Evolutionary conservation across 2,888 invertebrate genomes (phyloP).

Genomic region (Saturnia japonica): DNA sequence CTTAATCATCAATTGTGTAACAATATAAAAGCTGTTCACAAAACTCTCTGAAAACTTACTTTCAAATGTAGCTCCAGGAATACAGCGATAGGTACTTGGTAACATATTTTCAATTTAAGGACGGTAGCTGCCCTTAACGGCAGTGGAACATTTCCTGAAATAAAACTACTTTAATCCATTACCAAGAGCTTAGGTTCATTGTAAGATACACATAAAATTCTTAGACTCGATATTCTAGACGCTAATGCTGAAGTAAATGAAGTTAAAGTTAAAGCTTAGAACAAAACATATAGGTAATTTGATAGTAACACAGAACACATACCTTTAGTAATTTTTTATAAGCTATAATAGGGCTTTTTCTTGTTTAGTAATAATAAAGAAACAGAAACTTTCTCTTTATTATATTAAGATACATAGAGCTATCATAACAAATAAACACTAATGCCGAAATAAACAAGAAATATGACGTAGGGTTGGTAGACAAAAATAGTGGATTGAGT

Average conservation of each 20-base stretch:
- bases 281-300: no score
- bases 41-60: no score
- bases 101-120: no score
- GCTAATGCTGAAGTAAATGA: no score
- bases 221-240: not conserved
- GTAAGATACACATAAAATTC: not conserved
- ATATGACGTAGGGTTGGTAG: conserved; percentile 42
- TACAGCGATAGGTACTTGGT: no score
- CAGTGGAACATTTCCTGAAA: no score
- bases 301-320: no score
- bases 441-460: conserved; percentile 62
- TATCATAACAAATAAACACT: conserved; percentile 51
- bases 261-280: no score
- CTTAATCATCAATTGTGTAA: no score
- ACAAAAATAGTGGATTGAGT: conserved; percentile 63
- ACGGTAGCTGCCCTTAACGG: no score
- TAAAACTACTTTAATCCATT: not conserved
- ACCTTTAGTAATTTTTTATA: not conserved
- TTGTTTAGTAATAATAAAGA: not conserved
- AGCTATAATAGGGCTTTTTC: not conserved
- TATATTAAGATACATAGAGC: conserved; percentile 45
- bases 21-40: no score
- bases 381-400: not conserved
- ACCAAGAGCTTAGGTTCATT: not conserved
- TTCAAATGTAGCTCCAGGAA: no score